These are phyloP conservation scores for Okamejei kenojei DNA, from an alignment of 2,797 vertebrate genomes.

Conservation along the genomic window DNA sequence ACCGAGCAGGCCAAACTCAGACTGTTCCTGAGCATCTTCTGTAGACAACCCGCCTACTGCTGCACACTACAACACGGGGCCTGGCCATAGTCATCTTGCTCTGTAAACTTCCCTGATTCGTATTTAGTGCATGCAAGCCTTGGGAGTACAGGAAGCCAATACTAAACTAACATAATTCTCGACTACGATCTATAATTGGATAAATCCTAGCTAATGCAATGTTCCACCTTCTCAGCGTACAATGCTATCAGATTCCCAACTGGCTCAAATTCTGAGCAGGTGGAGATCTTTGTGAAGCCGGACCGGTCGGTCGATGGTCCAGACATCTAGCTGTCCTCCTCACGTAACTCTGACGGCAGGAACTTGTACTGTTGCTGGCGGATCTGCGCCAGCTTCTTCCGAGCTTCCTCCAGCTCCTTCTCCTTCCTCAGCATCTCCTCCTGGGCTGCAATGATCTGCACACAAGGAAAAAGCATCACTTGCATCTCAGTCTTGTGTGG, in stretches of 20 bases:
- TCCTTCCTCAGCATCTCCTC: constrained; percentile 98
- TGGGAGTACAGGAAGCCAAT: constrained; percentile 39
- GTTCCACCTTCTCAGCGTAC: neutral
- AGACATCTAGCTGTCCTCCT: constrained; percentile 77
- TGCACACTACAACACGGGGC: constrained; percentile 12
- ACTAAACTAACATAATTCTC: constrained; percentile 31
- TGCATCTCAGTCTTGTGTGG: neutral
- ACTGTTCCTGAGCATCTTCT: constrained; percentile 41
- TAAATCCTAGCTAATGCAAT: constrained; percentile 20
- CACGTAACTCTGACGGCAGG: constrained; percentile 85
- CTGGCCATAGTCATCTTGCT: constrained; percentile 39
- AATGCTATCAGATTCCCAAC: neutral
- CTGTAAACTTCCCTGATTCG: constrained; percentile 44
- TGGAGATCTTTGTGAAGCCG: constrained; percentile 15
- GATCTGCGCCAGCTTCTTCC: constrained; percentile 96
- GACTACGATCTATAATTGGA: constrained; percentile 35
- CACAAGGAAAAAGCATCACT: neutral
- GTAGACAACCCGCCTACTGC: constrained; percentile 37
- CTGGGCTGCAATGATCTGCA: constrained; percentile 92
- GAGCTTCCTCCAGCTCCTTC: constrained; percentile 89
- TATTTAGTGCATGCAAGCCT: constrained; percentile 47
- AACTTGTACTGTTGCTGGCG: constrained; percentile 99
- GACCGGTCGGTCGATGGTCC: neutral
- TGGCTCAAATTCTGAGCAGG: constrained; percentile 9
- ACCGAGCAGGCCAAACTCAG: constrained; percentile 44